These are phyloP conservation scores for Eidolon helvum DNA, from an alignment of 2,113 vertebrate genomes.

Conservation along the genomic window DNA sequence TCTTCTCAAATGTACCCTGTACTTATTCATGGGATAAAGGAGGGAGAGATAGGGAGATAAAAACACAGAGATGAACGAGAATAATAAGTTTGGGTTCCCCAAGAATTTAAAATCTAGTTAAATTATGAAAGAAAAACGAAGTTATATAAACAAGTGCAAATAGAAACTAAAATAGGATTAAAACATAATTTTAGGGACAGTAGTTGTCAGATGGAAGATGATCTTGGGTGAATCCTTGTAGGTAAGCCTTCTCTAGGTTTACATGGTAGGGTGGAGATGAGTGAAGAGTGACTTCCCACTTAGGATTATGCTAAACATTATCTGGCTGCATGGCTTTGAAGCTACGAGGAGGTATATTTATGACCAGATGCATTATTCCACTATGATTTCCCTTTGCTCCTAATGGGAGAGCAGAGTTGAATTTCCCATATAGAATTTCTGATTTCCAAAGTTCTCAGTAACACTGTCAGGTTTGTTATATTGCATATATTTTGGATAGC, in stretches of 20 bases:
- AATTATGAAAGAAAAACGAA: not conserved
- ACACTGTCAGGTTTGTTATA: not conserved
- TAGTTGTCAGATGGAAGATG: not conserved
- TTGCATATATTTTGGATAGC: not conserved
- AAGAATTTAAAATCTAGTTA: not conserved
- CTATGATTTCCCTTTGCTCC: not conserved
- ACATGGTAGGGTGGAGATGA: accelerated
- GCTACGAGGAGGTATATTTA: not conserved
- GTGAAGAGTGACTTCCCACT: not conserved
- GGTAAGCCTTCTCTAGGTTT: not conserved
- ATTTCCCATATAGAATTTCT: not conserved
- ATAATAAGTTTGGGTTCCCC: not conserved
- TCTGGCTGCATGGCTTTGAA: not conserved
- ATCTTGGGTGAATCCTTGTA: not conserved
- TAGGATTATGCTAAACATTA: not conserved
- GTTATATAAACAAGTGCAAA: not conserved
- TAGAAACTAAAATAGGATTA: not conserved
- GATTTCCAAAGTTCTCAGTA: not conserved
- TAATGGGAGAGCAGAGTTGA: not conserved
- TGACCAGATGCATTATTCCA: not conserved
- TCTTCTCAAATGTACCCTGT: not conserved
- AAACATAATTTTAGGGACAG: not conserved
- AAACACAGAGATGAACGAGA: not conserved
- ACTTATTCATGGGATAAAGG: not conserved
- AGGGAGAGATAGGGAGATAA: not conserved